These are phyloP conservation scores for Brachionus rotundiformis DNA, from an alignment of 1,140 invertebrate species.

Conservation along the genomic window DNA sequence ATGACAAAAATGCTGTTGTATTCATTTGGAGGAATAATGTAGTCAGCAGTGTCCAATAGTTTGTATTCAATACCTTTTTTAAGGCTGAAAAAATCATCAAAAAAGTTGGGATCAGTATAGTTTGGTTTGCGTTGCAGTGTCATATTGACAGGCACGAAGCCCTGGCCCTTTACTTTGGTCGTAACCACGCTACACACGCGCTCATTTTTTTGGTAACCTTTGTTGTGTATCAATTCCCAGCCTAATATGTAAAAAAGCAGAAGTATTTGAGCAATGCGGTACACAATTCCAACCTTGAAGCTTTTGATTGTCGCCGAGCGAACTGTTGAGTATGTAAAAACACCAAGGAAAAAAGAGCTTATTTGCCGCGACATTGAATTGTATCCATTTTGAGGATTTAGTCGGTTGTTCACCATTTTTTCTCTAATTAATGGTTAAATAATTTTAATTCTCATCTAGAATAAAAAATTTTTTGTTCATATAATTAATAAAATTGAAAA, in stretches of 20 bases:
- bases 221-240: constrained; percentile 66
- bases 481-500: no score
- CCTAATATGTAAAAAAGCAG: constrained; percentile 67
- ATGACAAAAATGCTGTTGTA: constrained; percentile 49
- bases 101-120: neutral
- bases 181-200: constrained; percentile 65
- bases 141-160: constrained; percentile 22
- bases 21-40: constrained; percentile 45
- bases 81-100: constrained; percentile 1
- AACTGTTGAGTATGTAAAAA: constrained; percentile 48
- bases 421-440: neutral
- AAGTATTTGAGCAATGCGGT: constrained; percentile 65
- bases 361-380: neutral
- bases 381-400: neutral
- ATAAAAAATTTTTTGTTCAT: neutral
- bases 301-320: constrained; percentile 45
- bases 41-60: constrained; percentile 42
- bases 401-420: neutral
- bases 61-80: constrained; percentile 23
- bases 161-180: constrained; percentile 67
- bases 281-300: constrained; percentile 65
- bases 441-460: neutral
- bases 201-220: constrained; percentile 67
- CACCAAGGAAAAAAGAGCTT: neutral
- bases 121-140: neutral